Percentiles rank a stretch among this genome's conserved stretches.
phyloP scores from a whole-genome alignment of 2,888 invertebrate genomes.

The Ormyrus pomaceus region DNA sequence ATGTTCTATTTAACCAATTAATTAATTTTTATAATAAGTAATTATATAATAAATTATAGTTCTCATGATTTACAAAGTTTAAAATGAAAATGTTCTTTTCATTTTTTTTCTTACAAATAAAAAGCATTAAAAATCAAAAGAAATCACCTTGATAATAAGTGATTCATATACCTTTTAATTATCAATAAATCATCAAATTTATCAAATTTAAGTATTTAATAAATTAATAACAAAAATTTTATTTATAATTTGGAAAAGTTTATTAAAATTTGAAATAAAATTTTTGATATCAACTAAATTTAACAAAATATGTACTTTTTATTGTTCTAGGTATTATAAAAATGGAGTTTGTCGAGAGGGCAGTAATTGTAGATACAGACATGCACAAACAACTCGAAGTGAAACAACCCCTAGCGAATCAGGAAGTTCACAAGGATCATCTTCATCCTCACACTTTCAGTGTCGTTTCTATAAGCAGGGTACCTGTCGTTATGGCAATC shows the following conservation, averaged over 20 bases:
- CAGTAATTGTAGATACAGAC: conserved; percentile 70
- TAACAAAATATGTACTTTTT: conserved; percentile 14
- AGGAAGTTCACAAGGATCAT: conserved; percentile 53
- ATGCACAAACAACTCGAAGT: conserved; percentile 63
- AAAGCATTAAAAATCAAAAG: too few relatives aligned
- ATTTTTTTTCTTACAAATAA: too few relatives aligned
- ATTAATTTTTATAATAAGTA: too few relatives aligned
- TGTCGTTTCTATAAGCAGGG: conserved; percentile 72
- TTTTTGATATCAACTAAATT: conserved; percentile 6
- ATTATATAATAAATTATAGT: too few relatives aligned
- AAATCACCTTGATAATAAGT: too few relatives aligned
- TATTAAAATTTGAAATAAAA: not conserved
- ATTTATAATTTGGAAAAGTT: not conserved
- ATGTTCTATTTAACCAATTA: too few relatives aligned
- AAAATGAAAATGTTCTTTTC: too few relatives aligned
- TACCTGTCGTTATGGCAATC: conserved; percentile 69
- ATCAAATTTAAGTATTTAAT: not conserved
- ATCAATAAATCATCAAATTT: too few relatives aligned
- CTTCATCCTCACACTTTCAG: conserved; percentile 56
- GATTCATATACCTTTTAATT: too few relatives aligned
- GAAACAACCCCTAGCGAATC: conserved; percentile 60
- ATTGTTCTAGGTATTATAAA: conserved; percentile 69
- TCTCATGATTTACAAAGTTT: too few relatives aligned
- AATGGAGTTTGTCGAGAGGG: conserved; percentile 72
- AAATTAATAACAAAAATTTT: not conserved